A percentile compares a stretch with the other conserved stretches of the same genome.
Evolutionary conservation across 2,888 invertebrate species (phyloP).

Genomic region (Parnassius orleans): DNA sequence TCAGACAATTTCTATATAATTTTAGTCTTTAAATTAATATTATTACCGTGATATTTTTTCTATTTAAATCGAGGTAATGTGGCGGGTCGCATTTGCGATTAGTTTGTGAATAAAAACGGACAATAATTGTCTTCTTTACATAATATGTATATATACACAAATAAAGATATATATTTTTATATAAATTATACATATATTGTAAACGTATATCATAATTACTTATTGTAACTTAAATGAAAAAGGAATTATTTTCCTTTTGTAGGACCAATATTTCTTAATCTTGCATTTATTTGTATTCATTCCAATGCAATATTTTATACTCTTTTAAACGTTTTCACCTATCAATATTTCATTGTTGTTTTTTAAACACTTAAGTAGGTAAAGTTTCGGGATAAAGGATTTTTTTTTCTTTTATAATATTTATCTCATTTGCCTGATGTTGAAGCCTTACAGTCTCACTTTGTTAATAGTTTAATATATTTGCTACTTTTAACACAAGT

Average conservation of each 20-base stretch:
- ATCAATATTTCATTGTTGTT: not conserved
- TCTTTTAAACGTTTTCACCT: not conserved
- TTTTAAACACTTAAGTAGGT: not conserved
- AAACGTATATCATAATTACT: slow-evolving; percentile 14
- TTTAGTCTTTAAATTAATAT: too few relatives aligned
- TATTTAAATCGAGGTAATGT: not conserved
- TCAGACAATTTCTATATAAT: too few relatives aligned
- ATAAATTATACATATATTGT: slow-evolving; percentile 21
- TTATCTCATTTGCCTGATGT: too few relatives aligned
- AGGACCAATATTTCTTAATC: slow-evolving; percentile 23
- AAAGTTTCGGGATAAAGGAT: not conserved
- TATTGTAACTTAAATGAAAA: slow-evolving; percentile 4
- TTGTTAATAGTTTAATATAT: too few relatives aligned
- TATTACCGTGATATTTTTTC: too few relatives aligned
- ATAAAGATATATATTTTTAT: slow-evolving; percentile 25
- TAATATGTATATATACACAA: slow-evolving; percentile 7
- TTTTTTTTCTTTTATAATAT: too few relatives aligned
- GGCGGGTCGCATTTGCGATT: not conserved
- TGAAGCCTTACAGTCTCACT: too few relatives aligned
- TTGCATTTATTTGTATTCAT: slow-evolving; percentile 30
- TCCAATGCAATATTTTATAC: slow-evolving; percentile 28
- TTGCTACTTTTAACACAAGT: too few relatives aligned
- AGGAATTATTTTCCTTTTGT: slow-evolving; percentile 17
- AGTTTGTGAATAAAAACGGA: slow-evolving; percentile 14
- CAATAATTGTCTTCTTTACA: slow-evolving; percentile 21